Evolutionary conservation across 1,140 invertebrate species (phyloP), one percentile per base, ranked within the genome.

Genomic region (Meloidogyne hapla): DNA sequence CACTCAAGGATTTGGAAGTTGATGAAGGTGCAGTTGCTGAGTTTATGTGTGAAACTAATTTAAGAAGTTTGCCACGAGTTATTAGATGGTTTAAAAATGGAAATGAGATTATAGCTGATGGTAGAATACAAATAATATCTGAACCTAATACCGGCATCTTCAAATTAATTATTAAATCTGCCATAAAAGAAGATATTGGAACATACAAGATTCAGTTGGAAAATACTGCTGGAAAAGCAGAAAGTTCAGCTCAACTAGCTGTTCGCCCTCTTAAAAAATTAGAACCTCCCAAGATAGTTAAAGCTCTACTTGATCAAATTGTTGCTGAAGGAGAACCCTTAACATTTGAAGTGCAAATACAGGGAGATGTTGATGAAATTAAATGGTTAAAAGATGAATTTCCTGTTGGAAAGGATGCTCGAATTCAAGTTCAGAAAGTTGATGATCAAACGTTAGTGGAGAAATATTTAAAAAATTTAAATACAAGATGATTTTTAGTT

Each of bases 371-470:
- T 42, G 81, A 83, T 63, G 87, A 85, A 66, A 87, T 89, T 25
- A 88, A 87, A 76, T 90, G 89, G 89, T 87, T 87, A 70, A 87
- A 89, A 33, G 87, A 89, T 69, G 88, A 87, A 23, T 79, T 84
- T 25, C 77, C 77, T 21, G 70, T 82, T 61, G 74, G 48, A 10
- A 84, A 84, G 33, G 79, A 79, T 15, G 56, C 61, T 6, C 48
- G 80, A 5, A 80, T 77, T 18, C 76, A 82, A 64, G 76, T 83
- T 67, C 84, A 87, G 68, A 87, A 87, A 62, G 72, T 86, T 28
- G 84, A 83, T 74, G 79, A 85, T n/a, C 56, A 82, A 28, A 87
- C 79, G 61, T 78, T 15, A 70, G 78, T 48, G n/a, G n/a, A 12
- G 9, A 18, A 45, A 38, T 33, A 15, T 25, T 15, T n/a, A n/a